phyloP scores from a whole-genome alignment of 2,113 vertebrate genomes.

The Oplegnathus fasciatus region DNA sequence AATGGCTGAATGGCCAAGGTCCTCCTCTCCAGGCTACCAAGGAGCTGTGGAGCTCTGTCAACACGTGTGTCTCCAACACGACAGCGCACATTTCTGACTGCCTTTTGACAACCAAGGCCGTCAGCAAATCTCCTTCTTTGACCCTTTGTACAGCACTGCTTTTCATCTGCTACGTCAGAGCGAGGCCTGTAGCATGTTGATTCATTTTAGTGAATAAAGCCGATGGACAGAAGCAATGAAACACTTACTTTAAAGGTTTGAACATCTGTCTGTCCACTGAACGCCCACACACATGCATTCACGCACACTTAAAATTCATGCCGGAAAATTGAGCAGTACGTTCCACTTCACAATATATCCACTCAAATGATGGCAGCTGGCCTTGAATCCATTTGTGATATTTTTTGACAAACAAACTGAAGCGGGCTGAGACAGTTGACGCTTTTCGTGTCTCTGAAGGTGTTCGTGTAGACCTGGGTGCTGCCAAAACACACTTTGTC shows the following conservation, averaged over 20 bases:
- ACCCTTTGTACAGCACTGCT: constrained; percentile 51
- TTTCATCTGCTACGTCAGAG: constrained; percentile 50
- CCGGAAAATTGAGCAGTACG: background rate
- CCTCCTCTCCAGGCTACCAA: constrained; percentile 15
- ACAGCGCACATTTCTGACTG: constrained; percentile 6
- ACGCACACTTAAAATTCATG: background rate
- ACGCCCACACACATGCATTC: background rate
- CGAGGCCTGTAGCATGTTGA: constrained; percentile 47
- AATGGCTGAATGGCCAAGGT: constrained; percentile 60
- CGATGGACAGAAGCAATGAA: constrained; percentile 23
- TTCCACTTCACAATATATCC: constrained; percentile 5
- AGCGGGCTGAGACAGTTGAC: background rate
- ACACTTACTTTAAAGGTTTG: constrained; percentile 36
- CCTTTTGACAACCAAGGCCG: constrained; percentile 63
- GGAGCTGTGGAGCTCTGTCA: constrained; percentile 24
- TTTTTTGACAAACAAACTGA: background rate
- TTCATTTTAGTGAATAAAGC: constrained; percentile 65
- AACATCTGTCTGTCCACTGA: constrained; percentile 16
- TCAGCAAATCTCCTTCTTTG: constrained; percentile 46
- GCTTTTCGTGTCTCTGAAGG: background rate
- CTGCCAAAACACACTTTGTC: constrained; percentile 28
- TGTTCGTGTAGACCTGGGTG: background rate
- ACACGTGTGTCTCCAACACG: constrained; percentile 24
- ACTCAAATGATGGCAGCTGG: background rate
- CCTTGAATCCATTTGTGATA: constrained; percentile 15